phyloP scores from a whole-genome alignment of 2,797 vertebrate species.

The Sebastiscus albofasciatus region DNA sequence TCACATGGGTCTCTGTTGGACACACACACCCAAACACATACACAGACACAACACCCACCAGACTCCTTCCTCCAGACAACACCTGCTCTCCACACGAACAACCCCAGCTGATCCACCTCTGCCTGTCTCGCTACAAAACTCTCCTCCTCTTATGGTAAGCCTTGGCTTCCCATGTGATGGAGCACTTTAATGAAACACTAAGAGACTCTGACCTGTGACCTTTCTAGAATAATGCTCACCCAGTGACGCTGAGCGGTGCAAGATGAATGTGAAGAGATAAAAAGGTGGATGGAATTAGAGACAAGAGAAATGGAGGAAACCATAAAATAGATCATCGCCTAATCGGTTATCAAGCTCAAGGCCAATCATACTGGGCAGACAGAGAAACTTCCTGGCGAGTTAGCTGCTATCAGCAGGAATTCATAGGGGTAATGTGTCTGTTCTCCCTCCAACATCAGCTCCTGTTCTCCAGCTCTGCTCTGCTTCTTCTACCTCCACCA shows the following conservation, averaged over 20 bases:
- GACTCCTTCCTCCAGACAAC: conserved; percentile 35
- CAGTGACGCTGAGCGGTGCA: background rate
- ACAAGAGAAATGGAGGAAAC: background rate
- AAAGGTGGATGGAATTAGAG: background rate
- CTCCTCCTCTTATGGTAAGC: background rate
- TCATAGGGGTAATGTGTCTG: conserved; percentile 81
- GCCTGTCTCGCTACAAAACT: background rate
- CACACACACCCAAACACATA: conserved; percentile 37
- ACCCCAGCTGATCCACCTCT: conserved; percentile 22
- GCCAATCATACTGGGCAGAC: conserved; percentile 8
- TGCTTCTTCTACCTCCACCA: conserved; percentile 34
- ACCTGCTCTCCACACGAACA: conserved; percentile 66
- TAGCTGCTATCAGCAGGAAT: conserved; percentile 81
- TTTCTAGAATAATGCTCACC: background rate
- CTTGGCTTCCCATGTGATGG: conserved; percentile 17
- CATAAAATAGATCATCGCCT: background rate
- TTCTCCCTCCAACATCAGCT: conserved; percentile 56
- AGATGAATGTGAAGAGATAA: conserved; percentile 2
- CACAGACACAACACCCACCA: conserved; percentile 42
- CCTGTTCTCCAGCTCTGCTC: conserved; percentile 45
- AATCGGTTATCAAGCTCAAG: conserved; percentile 2
- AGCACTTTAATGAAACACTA: conserved; percentile 64
- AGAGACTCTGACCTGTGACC: conserved; percentile 42
- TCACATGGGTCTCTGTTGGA: conserved; percentile 40
- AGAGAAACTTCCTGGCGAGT: conserved; percentile 22